phyloP scores from a whole-genome alignment of 2,888 invertebrate species.

The Stenurella melanura region DNA sequence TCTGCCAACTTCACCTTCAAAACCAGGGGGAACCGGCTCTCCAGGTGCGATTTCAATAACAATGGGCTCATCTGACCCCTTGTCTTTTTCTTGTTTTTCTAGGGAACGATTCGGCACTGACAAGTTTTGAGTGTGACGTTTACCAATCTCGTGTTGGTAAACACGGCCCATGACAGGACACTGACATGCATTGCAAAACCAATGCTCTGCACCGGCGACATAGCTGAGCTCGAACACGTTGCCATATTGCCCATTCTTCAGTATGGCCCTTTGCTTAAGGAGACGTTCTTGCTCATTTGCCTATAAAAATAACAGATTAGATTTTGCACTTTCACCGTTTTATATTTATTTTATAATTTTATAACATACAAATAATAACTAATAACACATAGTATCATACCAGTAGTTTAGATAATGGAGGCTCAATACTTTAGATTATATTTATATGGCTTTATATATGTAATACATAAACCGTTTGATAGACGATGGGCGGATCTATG shows the following conservation, averaged over 20 bases:
- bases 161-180: conserved; percentile 71
- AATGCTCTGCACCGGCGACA: conserved; percentile 67
- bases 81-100: conserved; percentile 39
- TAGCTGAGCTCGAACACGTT: conserved; percentile 69
- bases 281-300: conserved; percentile 69
- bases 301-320: conserved; percentile 59
- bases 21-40: conserved; percentile 83
- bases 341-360: background rate
- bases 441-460: background rate
- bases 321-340: background rate
- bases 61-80: conserved; percentile 45
- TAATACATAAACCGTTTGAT: too few species aligned
- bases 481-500: too few species aligned
- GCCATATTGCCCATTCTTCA: conserved; percentile 68
- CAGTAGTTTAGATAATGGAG: conserved; percentile 20
- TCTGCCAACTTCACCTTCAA: conserved; percentile 78
- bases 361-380: conserved; percentile 20
- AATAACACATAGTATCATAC: background rate
- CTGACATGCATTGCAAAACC: conserved; percentile 71
- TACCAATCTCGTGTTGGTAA: conserved; percentile 71
- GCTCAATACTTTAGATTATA: background rate
- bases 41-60: conserved; percentile 75
- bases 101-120: conserved; percentile 46
- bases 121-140: conserved; percentile 66
- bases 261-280: conserved; percentile 65